These are phyloP conservation scores for Lasiurus borealis DNA, from an alignment of 2,113 vertebrate species.

Conservation along the genomic window DNA sequence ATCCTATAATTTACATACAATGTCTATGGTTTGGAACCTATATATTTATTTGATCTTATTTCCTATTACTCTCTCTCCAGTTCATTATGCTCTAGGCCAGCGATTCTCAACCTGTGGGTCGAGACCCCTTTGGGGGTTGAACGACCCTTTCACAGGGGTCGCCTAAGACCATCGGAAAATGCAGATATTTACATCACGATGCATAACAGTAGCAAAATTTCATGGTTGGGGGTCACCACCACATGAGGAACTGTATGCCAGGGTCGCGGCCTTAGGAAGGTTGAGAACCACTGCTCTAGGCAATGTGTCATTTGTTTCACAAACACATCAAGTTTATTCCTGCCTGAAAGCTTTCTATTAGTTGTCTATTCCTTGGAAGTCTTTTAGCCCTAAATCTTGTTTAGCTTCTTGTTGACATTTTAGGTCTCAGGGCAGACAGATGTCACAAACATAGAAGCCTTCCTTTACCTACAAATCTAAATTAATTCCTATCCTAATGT, in stretches of 20 bases:
- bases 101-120: too few species aligned
- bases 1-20: background rate
- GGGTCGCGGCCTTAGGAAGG: too few species aligned
- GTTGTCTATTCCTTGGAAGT: background rate
- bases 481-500: background rate
- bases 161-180: too few species aligned
- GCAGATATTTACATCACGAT: too few species aligned
- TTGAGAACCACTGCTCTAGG: background rate
- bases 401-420: slow-evolving; percentile 11
- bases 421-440: background rate
- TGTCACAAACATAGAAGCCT: background rate
- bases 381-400: background rate
- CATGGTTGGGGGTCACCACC: too few species aligned
- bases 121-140: too few species aligned
- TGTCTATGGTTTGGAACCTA: background rate
- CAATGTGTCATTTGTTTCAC: background rate
- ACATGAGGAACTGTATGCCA: too few species aligned
- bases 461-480: background rate
- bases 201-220: too few species aligned
- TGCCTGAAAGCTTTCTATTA: background rate
- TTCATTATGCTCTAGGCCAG: background rate
- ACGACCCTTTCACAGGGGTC: too few species aligned
- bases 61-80: background rate
- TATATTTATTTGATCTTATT: background rate
- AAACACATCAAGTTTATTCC: slow-evolving; percentile 22